Evolutionary conservation across 2,888 invertebrate species (phyloP).

Genomic region (Lithophane socia): DNA sequence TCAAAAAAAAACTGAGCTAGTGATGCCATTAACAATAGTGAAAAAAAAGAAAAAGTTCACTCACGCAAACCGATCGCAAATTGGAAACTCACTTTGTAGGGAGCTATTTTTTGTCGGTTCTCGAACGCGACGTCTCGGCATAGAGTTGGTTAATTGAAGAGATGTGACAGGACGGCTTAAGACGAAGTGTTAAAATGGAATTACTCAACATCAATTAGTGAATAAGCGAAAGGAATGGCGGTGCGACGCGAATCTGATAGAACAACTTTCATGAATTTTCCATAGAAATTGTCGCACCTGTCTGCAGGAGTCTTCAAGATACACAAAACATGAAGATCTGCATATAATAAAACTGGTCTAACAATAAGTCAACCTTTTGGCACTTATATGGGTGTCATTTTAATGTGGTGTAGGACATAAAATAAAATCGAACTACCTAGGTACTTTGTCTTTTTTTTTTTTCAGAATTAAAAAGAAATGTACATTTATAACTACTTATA

Average conservation of each 20-base stretch:
- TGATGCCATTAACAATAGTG: conserved; percentile 72
- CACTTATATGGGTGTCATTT: no score
- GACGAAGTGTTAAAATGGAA: not conserved
- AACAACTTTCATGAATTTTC: no score
- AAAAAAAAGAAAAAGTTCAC: conserved; percentile 71
- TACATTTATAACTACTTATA: not conserved
- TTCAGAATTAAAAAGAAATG: not conserved
- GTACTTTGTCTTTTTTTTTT: no score
- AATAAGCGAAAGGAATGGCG: not conserved
- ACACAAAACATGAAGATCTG: not conserved
- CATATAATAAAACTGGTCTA: not conserved
- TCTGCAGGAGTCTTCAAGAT: not conserved
- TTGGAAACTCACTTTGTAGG: conserved; percentile 74
- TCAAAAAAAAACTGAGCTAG: conserved; percentile 43
- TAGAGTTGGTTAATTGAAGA: conserved; percentile 57
- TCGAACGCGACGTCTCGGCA: conserved; percentile 67
- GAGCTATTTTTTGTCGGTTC: conserved; percentile 73
- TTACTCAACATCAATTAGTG: not conserved
- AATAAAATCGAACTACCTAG: not conserved
- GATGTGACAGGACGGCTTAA: conserved; percentile 33
- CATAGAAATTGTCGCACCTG: no score
- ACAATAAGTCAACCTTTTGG: not conserved
- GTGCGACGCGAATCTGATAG: no score
- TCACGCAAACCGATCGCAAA: conserved; percentile 73
- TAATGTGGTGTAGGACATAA: not conserved